Evolutionary conservation across 2,113 vertebrate species (phyloP).

Genomic region (Baryphthengus martii): DNA sequence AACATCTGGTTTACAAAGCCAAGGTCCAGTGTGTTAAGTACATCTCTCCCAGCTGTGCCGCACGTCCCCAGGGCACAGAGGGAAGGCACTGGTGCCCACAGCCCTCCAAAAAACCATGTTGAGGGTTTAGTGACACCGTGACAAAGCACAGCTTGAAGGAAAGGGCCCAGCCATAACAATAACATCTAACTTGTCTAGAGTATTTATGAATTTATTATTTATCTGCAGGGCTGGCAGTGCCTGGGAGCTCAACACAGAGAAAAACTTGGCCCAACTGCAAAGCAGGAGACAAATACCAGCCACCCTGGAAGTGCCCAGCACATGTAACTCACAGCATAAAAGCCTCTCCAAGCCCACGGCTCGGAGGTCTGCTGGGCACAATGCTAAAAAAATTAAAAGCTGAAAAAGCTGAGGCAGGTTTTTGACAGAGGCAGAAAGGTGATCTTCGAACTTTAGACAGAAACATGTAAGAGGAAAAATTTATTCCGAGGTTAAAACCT

Average conservation of each 20-base stretch:
- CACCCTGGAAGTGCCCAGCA: neutral
- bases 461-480: neutral
- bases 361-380: neutral
- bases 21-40: fast-evolving
- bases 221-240: neutral
- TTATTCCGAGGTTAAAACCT: neutral
- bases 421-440: neutral
- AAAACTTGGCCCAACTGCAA: neutral
- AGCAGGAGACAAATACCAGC: neutral
- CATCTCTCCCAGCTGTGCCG: fast-evolving
- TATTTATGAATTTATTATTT: neutral
- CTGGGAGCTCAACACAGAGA: neutral
- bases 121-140: neutral
- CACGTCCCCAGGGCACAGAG: fast-evolving
- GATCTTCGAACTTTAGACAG: neutral
- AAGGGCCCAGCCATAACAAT: neutral
- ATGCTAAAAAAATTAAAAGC: neutral
- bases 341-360: neutral
- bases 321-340: neutral
- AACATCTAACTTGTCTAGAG: neutral
- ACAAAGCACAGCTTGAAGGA: neutral
- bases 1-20: neutral
- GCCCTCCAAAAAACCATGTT: fast-evolving
- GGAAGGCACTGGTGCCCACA: neutral
- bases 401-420: neutral